phyloP scores from a whole-genome alignment of 2,888 invertebrate species.

The Eremobia ochroleuca region DNA sequence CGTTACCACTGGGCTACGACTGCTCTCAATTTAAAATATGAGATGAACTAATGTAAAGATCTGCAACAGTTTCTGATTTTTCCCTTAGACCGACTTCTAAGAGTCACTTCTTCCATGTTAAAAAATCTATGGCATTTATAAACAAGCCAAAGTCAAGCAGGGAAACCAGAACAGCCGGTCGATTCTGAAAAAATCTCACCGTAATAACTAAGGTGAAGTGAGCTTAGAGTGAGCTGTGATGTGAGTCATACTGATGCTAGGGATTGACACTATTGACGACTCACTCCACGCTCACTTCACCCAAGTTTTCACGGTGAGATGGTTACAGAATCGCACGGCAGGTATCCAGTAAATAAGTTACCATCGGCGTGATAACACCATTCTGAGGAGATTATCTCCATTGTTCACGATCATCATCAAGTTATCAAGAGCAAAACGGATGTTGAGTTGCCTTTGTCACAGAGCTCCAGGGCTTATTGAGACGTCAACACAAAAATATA shows the following conservation, averaged over 20 bases:
- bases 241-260: no score
- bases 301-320: no score
- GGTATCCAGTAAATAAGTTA: conserved; percentile 55
- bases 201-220: no score
- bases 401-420: conserved; percentile 75
- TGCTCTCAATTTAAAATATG: conserved; percentile 9
- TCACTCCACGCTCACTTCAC: no score
- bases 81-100: no score
- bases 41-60: neutral
- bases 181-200: no score
- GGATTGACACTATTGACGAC: no score
- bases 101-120: neutral
- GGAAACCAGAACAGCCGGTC: conserved; percentile 17
- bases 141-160: neutral
- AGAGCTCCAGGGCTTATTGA: conserved; percentile 68
- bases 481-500: conserved; percentile 68
- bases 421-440: conserved; percentile 74
- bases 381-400: conserved; percentile 69
- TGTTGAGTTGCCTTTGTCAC: conserved; percentile 70
- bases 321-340: no score
- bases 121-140: neutral
- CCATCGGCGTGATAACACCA: conserved; percentile 63
- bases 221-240: no score
- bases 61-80: neutral
- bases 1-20: neutral